Evolutionary conservation across 2,888 invertebrate species (phyloP).

Genomic region (Trachelus tabidus): DNA sequence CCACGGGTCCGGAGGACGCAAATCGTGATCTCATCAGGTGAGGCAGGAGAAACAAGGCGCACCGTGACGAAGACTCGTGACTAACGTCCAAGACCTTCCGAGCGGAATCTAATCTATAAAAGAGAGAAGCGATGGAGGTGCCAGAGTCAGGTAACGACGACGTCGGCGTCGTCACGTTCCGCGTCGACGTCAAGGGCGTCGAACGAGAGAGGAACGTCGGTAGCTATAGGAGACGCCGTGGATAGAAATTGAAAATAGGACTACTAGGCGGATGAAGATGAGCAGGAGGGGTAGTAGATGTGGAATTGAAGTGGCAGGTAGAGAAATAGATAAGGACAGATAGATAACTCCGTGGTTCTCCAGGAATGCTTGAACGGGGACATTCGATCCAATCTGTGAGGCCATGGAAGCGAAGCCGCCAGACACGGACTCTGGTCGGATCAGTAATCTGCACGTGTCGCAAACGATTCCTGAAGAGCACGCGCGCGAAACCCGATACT

Average conservation of each 20-base stretch:
- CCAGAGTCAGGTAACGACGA: background rate
- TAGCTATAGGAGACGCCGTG: too few species aligned
- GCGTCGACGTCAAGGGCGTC: too few species aligned
- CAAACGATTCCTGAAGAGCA: constrained; percentile 10
- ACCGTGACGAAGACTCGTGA: constrained; percentile 14
- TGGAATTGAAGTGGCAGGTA: constrained; percentile 21
- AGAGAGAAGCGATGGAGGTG: background rate
- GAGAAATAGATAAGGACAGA: constrained; percentile 8
- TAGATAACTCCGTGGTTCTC: constrained; percentile 16
- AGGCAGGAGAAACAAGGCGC: too few species aligned
- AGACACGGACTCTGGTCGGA: constrained; percentile 6
- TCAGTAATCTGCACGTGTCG: constrained; percentile 20
- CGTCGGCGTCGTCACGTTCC: too few species aligned
- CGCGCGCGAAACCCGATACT: constrained; percentile 29
- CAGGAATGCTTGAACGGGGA: constrained; percentile 48
- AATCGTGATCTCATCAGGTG: too few species aligned
- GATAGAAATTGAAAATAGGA: too few species aligned
- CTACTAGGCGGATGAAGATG: too few species aligned
- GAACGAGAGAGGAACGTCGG: too few species aligned
- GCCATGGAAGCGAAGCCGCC: constrained; percentile 8
- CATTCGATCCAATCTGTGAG: constrained; percentile 49
- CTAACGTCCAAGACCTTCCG: constrained; percentile 32
- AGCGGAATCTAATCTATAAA: constrained; percentile 27
- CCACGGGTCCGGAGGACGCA: too few species aligned
- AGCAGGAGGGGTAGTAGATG: too few species aligned